phyloP scores from a whole-genome alignment of 2,113 vertebrate species.

The Heterocephalus glaber region DNA sequence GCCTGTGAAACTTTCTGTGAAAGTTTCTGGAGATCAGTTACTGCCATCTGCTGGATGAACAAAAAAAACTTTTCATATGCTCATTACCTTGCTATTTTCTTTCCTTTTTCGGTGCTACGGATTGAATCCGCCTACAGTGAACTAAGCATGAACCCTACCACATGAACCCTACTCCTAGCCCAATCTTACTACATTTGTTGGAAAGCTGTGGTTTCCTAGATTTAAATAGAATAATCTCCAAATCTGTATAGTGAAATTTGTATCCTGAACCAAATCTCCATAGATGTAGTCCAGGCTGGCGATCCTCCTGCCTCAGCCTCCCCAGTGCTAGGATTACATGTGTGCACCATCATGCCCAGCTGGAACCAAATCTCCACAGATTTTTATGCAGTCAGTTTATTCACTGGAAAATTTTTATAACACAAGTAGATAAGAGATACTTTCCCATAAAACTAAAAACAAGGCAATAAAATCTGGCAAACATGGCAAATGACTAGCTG shows the following conservation, averaged over 20 bases:
- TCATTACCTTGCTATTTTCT: not conserved
- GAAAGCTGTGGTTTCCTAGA: not conserved
- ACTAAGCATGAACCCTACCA: not conserved
- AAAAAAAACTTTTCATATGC: not conserved
- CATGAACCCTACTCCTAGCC: not conserved
- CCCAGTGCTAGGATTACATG: not conserved
- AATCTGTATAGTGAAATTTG: not conserved
- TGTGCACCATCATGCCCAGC: not conserved
- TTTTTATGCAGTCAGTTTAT: conserved; percentile 32
- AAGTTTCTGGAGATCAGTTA: not conserved
- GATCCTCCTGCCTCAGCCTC: not conserved
- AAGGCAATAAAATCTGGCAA: conserved; percentile 47
- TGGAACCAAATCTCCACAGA: conserved; percentile 5
- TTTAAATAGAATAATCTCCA: conserved; percentile 7
- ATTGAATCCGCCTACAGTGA: not conserved
- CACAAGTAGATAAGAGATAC: not conserved
- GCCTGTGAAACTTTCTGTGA: no score
- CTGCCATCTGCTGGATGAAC: conserved; percentile 36
- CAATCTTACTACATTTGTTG: not conserved
- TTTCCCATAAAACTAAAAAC: conserved; percentile 33
- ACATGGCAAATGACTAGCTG: not conserved
- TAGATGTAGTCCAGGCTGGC: not conserved
- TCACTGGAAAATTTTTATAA: not conserved
- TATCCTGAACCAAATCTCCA: not conserved
- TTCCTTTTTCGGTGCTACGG: not conserved